Conservation (phyloP, 2,113 vertebrate species). For the Uropsilus gracilis region DNA sequence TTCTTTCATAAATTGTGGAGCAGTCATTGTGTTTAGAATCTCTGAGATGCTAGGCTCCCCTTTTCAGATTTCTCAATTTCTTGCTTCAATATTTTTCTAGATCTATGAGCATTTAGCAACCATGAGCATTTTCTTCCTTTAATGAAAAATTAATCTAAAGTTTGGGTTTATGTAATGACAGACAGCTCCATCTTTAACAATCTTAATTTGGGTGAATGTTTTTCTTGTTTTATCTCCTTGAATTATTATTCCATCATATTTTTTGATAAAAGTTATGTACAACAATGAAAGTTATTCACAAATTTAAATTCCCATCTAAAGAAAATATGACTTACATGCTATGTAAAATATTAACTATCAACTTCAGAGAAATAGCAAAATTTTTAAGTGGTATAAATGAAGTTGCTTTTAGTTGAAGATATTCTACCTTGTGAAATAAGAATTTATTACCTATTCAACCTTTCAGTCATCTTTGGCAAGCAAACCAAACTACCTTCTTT, state of each 20-base stretch:
- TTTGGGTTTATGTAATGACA: background rate
- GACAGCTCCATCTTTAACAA: background rate
- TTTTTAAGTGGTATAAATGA: conserved; percentile 1
- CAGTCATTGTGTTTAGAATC: background rate
- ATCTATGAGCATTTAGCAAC: background rate
- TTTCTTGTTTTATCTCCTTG: background rate
- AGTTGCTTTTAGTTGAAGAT: background rate
- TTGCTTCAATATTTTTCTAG: background rate
- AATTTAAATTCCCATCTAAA: conserved; percentile 45
- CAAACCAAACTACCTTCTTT: background rate
- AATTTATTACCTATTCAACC: background rate
- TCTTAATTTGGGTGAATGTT: background rate
- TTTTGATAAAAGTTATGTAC: background rate
- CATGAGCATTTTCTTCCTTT: background rate
- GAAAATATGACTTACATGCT: background rate
- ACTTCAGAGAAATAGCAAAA: background rate
- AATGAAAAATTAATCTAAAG: background rate
- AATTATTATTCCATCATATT: conserved; percentile 21
- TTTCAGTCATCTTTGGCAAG: background rate
- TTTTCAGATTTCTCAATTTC: background rate
- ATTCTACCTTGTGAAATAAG: background rate
- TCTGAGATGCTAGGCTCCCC: background rate
- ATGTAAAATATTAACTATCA: background rate
- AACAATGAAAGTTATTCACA: background rate
- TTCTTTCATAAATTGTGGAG: background rate